A percentile compares a stretch with the other conserved stretches of the same genome.
Evolutionary conservation across 2,888 invertebrate genomes (phyloP).

Genomic region (Osmoderma eremita): DNA sequence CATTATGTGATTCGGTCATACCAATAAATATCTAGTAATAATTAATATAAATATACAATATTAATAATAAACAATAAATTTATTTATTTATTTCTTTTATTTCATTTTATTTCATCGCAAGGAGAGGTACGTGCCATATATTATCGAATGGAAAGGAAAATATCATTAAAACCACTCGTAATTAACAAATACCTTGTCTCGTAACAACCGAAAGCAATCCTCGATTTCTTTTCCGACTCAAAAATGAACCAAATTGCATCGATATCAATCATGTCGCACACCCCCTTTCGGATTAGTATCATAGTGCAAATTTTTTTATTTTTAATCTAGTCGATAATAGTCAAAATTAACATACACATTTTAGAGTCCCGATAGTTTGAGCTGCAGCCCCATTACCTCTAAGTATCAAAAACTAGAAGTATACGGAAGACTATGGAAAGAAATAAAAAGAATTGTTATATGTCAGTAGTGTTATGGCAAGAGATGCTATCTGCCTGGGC

Average conservation of each 20-base stretch:
- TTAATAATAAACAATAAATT: conserved; percentile 37
- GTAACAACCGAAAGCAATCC: not conserved
- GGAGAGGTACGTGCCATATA: conserved; percentile 4
- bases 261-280: not conserved
- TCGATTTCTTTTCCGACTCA: conserved; percentile 3
- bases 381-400: too few species aligned
- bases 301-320: too few species aligned
- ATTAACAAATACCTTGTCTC: conserved; percentile 37
- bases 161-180: not conserved
- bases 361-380: too few species aligned
- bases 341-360: too few species aligned
- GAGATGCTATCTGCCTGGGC: too few species aligned
- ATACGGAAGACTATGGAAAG: too few species aligned
- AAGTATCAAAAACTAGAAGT: too few species aligned
- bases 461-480: too few species aligned
- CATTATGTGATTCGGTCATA: conserved; percentile 24
- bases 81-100: conserved; percentile 34
- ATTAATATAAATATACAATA: conserved; percentile 38
- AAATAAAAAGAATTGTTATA: too few species aligned
- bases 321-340: too few species aligned
- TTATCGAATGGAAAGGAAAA: too few species aligned
- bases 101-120: not conserved
- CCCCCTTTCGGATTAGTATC: too few species aligned
- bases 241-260: not conserved
- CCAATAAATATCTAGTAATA: not conserved